phyloP scores from a whole-genome alignment of 2,888 invertebrate genomes.

The Escarpia spicata region DNA sequence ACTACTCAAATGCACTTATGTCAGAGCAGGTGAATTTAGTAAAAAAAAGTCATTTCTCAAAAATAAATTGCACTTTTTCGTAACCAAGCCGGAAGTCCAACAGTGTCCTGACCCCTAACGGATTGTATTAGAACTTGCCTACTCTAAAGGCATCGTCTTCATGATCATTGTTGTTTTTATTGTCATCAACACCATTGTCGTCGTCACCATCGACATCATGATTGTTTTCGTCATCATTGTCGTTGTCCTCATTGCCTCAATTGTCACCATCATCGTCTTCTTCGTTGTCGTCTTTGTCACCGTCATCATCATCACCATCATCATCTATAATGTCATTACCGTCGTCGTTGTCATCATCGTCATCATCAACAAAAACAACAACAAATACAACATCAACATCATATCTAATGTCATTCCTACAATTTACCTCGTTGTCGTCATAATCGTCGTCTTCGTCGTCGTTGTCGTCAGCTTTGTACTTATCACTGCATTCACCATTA shows the following conservation, averaged over 20 bases:
- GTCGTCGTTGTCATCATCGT: conserved; percentile 27
- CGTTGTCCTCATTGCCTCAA: not conserved
- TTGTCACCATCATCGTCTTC: conserved; percentile 39
- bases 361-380: not conserved
- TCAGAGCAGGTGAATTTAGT: no score
- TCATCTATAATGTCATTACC: conserved; percentile 42
- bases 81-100: no score
- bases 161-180: not conserved
- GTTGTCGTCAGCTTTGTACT: not conserved
- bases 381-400: no score
- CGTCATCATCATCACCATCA: conserved; percentile 43
- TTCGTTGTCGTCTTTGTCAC: conserved; percentile 40
- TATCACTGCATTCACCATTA: not conserved
- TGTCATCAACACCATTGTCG: not conserved
- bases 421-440: not conserved
- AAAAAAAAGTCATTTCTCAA: no score
- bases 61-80: no score
- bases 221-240: not conserved
- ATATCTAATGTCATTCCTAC: no score
- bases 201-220: not conserved
- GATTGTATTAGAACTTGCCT: no score
- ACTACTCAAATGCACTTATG: no score
- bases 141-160: not conserved
- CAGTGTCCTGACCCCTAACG: no score
- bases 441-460: not conserved